These are phyloP conservation scores for Pangasius macronema DNA, from an alignment of 2,797 vertebrate species.

Conservation along the genomic window DNA sequence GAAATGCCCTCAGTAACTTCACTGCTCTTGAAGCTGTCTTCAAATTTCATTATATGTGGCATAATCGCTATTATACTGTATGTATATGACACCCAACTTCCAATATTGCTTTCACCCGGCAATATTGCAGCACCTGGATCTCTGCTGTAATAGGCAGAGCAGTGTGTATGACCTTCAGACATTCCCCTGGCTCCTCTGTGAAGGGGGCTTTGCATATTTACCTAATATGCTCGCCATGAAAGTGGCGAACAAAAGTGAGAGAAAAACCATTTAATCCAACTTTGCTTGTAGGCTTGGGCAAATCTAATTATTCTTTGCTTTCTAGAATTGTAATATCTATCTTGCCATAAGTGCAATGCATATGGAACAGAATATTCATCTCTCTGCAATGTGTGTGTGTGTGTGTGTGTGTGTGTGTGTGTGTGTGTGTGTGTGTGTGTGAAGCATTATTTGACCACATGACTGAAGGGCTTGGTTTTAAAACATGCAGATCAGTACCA, in stretches of 20 bases:
- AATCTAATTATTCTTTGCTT: constrained; percentile 37
- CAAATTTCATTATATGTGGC: neutral
- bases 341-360: constrained; percentile 21
- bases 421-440: too few relatives aligned
- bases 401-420: neutral
- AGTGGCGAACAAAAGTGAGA: constrained; percentile 32
- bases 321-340: constrained; percentile 40
- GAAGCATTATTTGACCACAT: constrained; percentile 20
- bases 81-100: neutral
- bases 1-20: neutral
- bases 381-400: too few relatives aligned
- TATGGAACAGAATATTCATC: constrained; percentile 20
- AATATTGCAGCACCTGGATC: constrained; percentile 10
- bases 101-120: neutral
- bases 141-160: constrained; percentile 24
- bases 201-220: constrained; percentile 57
- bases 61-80: neutral
- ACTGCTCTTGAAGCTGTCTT: neutral
- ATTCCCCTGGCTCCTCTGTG: constrained; percentile 34
- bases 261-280: constrained; percentile 44
- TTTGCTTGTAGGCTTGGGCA: constrained; percentile 28
- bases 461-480: constrained; percentile 28
- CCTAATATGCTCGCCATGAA: constrained; percentile 53
- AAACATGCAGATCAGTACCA: neutral
- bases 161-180: constrained; percentile 53